phyloP scores from a whole-genome alignment of 2,888 invertebrate genomes.

The Archips xylosteana region DNA sequence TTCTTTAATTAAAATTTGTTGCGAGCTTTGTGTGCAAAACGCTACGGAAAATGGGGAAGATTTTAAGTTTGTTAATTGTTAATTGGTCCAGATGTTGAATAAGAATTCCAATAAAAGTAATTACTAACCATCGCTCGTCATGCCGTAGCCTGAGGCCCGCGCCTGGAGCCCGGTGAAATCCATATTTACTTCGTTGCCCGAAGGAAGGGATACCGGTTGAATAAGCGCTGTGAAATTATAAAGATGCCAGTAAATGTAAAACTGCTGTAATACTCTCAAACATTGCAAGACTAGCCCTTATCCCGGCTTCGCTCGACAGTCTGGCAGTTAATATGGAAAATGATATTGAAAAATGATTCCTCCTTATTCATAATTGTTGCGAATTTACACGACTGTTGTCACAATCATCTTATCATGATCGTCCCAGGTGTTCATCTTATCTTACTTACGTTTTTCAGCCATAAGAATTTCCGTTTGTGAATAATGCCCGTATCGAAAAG shows the following conservation, averaged over 20 bases:
- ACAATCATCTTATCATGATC: background rate
- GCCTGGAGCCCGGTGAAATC: constrained; percentile 54
- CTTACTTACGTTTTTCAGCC: background rate
- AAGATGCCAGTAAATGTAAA: constrained; percentile 1
- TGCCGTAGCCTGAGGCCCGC: constrained; percentile 66
- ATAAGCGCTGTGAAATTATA: constrained; percentile 52
- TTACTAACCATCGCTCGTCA: constrained; percentile 52
- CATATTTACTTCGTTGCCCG: constrained; percentile 52
- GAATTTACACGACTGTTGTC: background rate
- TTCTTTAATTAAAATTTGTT: constrained; percentile 6
- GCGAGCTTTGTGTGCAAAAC: background rate
- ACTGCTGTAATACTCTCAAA: background rate
- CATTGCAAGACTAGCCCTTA: no score
- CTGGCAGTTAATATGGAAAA: no score
- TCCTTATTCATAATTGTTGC: no score
- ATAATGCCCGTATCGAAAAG: no score
- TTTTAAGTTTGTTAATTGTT: constrained; percentile 21
- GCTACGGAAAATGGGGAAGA: background rate
- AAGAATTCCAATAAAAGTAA: constrained; percentile 13
- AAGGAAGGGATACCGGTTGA: constrained; percentile 52
- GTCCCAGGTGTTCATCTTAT: background rate
- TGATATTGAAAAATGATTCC: no score
- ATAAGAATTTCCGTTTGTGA: background rate
- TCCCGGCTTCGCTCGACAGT: no score
- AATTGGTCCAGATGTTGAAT: constrained; percentile 45